Evolutionary conservation across 2,113 vertebrate species (phyloP).

Genomic region (Microcebus griseorufus): DNA sequence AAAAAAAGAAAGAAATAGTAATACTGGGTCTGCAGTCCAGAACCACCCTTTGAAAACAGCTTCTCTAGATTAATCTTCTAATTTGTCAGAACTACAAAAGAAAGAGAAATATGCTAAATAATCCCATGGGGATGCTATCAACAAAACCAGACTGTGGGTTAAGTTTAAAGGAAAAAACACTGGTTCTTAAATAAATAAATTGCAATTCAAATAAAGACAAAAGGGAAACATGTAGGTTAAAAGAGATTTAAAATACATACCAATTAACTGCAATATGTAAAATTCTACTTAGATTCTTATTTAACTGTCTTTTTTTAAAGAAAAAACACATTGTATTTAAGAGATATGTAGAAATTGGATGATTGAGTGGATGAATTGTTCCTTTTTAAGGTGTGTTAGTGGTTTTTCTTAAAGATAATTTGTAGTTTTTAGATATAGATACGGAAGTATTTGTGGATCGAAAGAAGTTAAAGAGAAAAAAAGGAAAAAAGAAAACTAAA

Average conservation of each 20-base stretch:
- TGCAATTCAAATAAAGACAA: not conserved
- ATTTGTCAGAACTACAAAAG: not conserved
- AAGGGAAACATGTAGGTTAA: not conserved
- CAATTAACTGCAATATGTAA: not conserved
- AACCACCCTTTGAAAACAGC: not conserved
- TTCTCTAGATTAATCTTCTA: not conserved
- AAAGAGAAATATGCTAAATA: not conserved
- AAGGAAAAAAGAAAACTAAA: not conserved
- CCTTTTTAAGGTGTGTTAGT: not conserved
- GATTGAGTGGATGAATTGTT: not conserved
- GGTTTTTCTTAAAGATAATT: not conserved
- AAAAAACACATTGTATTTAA: not conserved
- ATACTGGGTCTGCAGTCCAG: not conserved
- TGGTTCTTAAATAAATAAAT: not conserved
- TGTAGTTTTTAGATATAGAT: not conserved
- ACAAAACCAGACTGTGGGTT: not conserved
- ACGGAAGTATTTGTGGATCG: not conserved
- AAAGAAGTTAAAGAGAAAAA: not conserved
- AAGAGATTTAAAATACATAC: not conserved
- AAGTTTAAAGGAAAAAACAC: not conserved
- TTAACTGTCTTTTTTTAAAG: not conserved
- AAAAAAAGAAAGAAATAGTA: no score
- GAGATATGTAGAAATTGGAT: constrained; percentile 5
- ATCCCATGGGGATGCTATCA: not conserved
- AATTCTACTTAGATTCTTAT: constrained; percentile 18